Evolutionary conservation across 2,797 vertebrate genomes (phyloP).

Genomic region (Odontamblyopus lacepedii): DNA sequence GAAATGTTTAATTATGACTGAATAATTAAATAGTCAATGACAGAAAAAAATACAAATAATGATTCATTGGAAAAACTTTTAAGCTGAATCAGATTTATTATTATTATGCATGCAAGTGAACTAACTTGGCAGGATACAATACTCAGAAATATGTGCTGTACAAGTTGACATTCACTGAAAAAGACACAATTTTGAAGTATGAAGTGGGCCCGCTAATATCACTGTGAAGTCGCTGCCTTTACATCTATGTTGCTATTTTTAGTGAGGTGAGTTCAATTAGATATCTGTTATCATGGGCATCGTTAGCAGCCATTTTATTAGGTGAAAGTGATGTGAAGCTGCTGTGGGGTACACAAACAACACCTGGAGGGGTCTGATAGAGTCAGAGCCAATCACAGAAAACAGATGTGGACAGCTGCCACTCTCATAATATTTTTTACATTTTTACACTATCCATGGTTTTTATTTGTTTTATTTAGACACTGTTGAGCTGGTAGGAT

Average conservation of each 20-base stretch:
- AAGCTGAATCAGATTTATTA: constrained; percentile 78
- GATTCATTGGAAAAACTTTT: constrained; percentile 76
- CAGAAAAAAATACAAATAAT: constrained; percentile 59
- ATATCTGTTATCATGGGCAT: constrained; percentile 38
- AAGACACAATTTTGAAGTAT: constrained; percentile 64
- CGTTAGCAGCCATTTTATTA: constrained; percentile 34
- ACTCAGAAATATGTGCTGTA: constrained; percentile 57
- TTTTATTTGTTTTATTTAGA: constrained; percentile 14
- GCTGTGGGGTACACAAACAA: constrained; percentile 42
- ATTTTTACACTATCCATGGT: constrained; percentile 5
- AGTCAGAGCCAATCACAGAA: constrained; percentile 43
- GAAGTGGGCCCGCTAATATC: constrained; percentile 63
- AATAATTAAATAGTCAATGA: constrained; percentile 25
- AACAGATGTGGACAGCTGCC: constrained; percentile 16
- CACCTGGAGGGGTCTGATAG: constrained; percentile 52
- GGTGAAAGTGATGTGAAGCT: constrained; percentile 20
- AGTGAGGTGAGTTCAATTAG: constrained; percentile 52
- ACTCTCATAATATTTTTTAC: constrained; percentile 11
- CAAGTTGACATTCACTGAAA: constrained; percentile 60
- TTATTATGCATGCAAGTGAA: constrained; percentile 70
- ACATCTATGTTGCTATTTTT: constrained; percentile 71
- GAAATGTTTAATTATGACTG: constrained; percentile 41
- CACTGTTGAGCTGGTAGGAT: constrained; percentile 7
- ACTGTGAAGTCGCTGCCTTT: constrained; percentile 65
- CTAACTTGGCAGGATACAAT: constrained; percentile 69